Percentiles rank a stretch among this genome's conserved stretches.
Conservation (phyloP, 1,140 invertebrate species). For the Asobara japonica region DNA sequence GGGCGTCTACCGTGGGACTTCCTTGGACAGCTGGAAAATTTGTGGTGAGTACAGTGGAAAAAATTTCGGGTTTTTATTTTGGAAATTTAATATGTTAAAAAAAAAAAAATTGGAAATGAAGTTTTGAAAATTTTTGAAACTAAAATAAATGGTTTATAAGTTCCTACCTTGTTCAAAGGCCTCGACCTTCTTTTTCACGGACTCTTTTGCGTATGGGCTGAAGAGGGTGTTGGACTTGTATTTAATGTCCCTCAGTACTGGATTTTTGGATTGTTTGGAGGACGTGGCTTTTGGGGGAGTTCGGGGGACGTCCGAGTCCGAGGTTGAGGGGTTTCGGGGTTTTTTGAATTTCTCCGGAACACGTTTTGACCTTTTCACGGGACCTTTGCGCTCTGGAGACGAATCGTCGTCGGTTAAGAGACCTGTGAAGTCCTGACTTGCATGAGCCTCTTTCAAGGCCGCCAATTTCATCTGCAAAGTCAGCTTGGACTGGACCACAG, state of each 20-base stretch:
- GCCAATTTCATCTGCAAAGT: conserved; percentile 25
- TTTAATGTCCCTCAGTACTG: conserved; percentile 17
- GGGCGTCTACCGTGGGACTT: conserved; percentile 46
- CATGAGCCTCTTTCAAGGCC: conserved; percentile 23
- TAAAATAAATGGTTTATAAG: too few species aligned
- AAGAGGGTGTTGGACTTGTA: conserved; percentile 57
- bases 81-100: too few species aligned
- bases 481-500: neutral
- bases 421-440: conserved; percentile 40
- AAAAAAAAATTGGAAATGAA: too few species aligned
- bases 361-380: conserved; percentile 6
- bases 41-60: too few species aligned
- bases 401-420: conserved; percentile 63
- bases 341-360: conserved; percentile 28
- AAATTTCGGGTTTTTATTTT: too few species aligned
- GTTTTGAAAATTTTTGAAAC: too few species aligned
- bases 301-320: neutral
- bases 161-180: conserved; percentile 74
- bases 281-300: neutral
- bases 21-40: conserved; percentile 44
- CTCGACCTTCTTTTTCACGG: conserved; percentile 71
- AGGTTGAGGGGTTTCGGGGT: conserved; percentile 15
- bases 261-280: neutral
- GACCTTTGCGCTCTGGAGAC: conserved; percentile 47
- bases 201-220: conserved; percentile 70